Conservation (phyloP, 1,140 invertebrate genomes). For the Popillia japonica region DNA sequence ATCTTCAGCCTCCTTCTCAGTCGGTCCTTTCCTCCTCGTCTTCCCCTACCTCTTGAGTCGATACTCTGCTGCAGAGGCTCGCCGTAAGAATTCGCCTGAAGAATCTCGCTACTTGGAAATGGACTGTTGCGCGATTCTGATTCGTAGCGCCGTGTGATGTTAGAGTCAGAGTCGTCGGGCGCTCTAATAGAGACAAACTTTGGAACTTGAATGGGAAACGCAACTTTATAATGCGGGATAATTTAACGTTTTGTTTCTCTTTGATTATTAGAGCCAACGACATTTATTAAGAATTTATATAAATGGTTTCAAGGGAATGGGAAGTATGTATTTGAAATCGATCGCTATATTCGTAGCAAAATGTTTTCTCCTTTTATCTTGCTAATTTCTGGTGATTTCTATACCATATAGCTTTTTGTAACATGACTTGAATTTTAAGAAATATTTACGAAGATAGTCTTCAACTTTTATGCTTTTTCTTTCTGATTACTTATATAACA, state of each 20-base stretch:
- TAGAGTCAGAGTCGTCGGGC: neutral
- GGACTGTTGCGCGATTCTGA: conserved; percentile 1
- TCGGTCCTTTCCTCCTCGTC: conserved; percentile 46
- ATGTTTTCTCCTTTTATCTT: no score
- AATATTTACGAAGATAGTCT: no score
- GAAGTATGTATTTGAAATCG: no score
- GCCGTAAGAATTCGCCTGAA: conserved; percentile 55
- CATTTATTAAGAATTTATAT: neutral
- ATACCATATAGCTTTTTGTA: no score
- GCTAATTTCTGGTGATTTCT: no score
- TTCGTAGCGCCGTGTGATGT: neutral
- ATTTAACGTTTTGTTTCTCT: conserved; percentile 2
- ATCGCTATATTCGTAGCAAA: no score
- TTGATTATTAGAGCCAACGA: neutral
- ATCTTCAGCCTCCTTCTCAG: conserved; percentile 18
- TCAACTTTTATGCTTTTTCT: no score
- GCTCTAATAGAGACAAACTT: conserved; percentile 32
- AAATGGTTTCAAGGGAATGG: neutral
- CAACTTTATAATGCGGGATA: conserved; percentile 21
- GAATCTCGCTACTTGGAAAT: conserved; percentile 47
- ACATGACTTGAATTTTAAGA: no score
- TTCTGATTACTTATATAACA: no score
- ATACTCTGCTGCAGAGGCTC: conserved; percentile 57
- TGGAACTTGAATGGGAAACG: conserved; percentile 16
- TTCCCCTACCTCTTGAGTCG: conserved; percentile 56